Evolutionary conservation across 2,797 vertebrate genomes (phyloP), one percentile per base, ranked within the genome.

Genomic region (Poeciliopsis gracilis): DNA sequence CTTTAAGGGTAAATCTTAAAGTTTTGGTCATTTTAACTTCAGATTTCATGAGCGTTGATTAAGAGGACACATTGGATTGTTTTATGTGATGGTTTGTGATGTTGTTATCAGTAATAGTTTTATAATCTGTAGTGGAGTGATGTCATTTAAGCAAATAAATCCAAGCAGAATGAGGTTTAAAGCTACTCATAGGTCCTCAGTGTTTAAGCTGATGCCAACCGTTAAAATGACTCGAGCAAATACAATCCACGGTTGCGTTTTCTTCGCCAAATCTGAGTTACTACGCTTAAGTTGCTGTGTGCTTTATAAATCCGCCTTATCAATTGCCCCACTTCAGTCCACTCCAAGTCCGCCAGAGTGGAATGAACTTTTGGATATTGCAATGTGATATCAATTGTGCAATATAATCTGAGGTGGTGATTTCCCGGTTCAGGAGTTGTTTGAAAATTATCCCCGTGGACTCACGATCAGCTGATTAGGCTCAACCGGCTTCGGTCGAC

Each of bases 301-400:
- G 23, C 23, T 25, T 23, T 13, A 69, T 25, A 5, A 43, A 41
- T 69, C 38, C 4, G 20, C 38, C 38, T 69, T 25, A 43, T 69
- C 36, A 69, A 69, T 41, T 67, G 20, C 36, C 20, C 10, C 66
- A 69, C 38, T 43, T 43, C 23, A n/a, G 38, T 63, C 61, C 61
- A 30, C 16, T 63, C 61, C 36, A 63, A 63, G 33, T 63, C 61
- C 3, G 61, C 16, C 61, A 63, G 38, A 69, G 38, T 25, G 20
- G 66, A 43, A 41, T 69, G 23, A 69, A n/a, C 23, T 69, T 69
- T 69, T 13, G 38, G 66, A 69, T 69, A 43, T 43, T 43, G 63
- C 0, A 36, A 67, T 11, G 8, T 0, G 23, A 38, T 13, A 5
- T 69, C 66, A 69, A 13, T 69, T 69, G 38, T 41, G 66, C 23